Conservation (phyloP, 2,888 invertebrate species). For the Theretra japonica region DNA sequence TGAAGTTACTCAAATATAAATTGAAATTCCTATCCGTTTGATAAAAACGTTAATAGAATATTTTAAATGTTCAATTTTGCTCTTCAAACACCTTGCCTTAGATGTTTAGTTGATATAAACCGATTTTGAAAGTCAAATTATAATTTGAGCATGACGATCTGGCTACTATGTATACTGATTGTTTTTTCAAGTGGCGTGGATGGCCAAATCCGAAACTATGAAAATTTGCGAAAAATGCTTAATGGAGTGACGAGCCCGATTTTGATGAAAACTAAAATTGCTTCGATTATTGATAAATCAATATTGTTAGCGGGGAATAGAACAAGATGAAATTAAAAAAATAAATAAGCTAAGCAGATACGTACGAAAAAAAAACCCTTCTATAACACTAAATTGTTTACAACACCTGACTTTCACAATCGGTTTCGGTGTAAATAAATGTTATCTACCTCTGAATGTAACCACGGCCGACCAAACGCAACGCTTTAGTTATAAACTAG, state of each 20-base stretch:
- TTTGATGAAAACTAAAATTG: too few relatives aligned
- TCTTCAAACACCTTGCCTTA: not conserved
- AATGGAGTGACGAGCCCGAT: too few relatives aligned
- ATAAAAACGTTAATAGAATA: not conserved
- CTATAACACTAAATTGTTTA: not conserved
- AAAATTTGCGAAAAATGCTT: too few relatives aligned
- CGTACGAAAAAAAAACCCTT: not conserved
- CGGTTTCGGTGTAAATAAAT: conserved; percentile 20
- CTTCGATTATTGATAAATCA: too few relatives aligned
- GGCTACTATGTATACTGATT: too few relatives aligned
- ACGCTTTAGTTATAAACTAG: not conserved
- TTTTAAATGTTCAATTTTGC: not conserved
- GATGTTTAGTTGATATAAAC: not conserved
- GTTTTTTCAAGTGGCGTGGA: too few relatives aligned
- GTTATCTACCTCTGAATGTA: conserved; percentile 14
- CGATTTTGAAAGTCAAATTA: conserved; percentile 5
- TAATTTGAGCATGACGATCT: not conserved
- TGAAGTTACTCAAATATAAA: not conserved
- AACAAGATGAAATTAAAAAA: too few relatives aligned
- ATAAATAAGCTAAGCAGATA: too few relatives aligned
- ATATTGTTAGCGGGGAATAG: too few relatives aligned
- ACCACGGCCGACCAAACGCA: conserved; percentile 6
- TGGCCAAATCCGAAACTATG: too few relatives aligned
- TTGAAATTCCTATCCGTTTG: not conserved
- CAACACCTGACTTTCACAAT: not conserved